phyloP scores from a whole-genome alignment of 64 coral and sea anemone genomes.

The Catalaphyllia jardinei region DNA sequence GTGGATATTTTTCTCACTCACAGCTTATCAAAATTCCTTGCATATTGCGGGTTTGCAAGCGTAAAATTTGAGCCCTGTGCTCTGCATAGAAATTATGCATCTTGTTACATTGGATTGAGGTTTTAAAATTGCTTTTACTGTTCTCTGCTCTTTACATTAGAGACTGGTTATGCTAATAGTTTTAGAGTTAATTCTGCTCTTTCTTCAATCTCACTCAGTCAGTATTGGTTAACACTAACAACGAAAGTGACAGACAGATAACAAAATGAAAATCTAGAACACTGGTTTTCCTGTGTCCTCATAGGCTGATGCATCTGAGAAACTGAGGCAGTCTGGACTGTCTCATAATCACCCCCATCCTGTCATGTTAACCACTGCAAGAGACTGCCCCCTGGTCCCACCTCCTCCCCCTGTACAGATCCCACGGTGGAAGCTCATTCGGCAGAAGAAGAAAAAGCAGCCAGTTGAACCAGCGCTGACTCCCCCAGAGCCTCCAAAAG shows the following conservation, averaged over 20 bases:
- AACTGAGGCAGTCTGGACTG: slow-evolving; percentile 89
- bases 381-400: slow-evolving; percentile 91
- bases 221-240: too few species aligned
- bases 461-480: slow-evolving; percentile 75
- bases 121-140: too few species aligned
- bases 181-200: too few species aligned
- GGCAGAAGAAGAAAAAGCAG: slow-evolving; percentile 98
- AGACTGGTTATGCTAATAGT: too few species aligned
- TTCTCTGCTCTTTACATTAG: too few species aligned
- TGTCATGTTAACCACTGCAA: slow-evolving; percentile 80
- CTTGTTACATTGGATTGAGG: too few species aligned
- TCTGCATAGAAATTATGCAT: too few species aligned
- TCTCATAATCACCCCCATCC: slow-evolving; percentile 95
- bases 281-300: background rate
- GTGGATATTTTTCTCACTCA: too few species aligned
- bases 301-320: slow-evolving; percentile 99
- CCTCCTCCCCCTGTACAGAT: slow-evolving; percentile 93
- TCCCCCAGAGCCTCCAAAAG: slow-evolving; percentile 83
- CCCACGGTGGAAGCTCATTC: slow-evolving; percentile 96
- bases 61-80: too few species aligned
- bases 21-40: too few species aligned
- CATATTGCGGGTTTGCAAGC: too few species aligned
- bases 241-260: background rate
- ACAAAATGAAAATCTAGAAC: background rate
- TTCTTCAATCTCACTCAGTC: too few species aligned